phyloP scores from a whole-genome alignment of 2,888 invertebrate species.

The Cancer borealis region DNA sequence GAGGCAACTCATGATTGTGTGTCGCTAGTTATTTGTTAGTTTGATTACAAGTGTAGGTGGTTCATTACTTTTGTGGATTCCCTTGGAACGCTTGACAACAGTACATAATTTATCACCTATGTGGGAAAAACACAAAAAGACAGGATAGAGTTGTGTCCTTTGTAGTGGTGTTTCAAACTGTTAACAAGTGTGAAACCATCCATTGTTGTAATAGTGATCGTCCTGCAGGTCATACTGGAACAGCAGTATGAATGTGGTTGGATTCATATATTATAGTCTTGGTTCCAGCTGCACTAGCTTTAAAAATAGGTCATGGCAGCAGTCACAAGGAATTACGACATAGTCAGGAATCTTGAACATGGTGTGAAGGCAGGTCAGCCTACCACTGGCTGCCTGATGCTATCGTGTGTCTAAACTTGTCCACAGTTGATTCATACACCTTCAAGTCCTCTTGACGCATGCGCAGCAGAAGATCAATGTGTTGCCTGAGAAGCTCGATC shows the following conservation, averaged over 20 bases:
- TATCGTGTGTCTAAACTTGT: conserved; percentile 66
- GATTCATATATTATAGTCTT: neutral
- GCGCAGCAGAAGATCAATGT: conserved; percentile 60
- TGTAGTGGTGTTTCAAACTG: neutral
- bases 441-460: conserved; percentile 67
- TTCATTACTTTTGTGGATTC: neutral
- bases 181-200: neutral
- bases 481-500: conserved; percentile 65
- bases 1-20: conserved; percentile 27
- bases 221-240: neutral
- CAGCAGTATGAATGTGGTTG: neutral
- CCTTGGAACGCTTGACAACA: neutral
- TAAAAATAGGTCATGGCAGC: neutral
- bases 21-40: neutral
- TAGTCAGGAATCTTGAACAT: neutral
- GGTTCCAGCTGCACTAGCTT: neutral
- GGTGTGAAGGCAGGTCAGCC: neutral
- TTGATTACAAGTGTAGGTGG: neutral
- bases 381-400: conserved; percentile 65
- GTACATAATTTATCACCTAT: neutral
- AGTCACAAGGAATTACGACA: neutral
- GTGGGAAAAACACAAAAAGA: neutral
- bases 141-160: neutral
- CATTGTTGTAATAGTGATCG: neutral
- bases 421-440: conserved; percentile 66